Percentiles rank a stretch among this genome's conserved stretches.
Conservation (phyloP, 2,888 invertebrate species). For the Habroteleia sp. region DNA sequence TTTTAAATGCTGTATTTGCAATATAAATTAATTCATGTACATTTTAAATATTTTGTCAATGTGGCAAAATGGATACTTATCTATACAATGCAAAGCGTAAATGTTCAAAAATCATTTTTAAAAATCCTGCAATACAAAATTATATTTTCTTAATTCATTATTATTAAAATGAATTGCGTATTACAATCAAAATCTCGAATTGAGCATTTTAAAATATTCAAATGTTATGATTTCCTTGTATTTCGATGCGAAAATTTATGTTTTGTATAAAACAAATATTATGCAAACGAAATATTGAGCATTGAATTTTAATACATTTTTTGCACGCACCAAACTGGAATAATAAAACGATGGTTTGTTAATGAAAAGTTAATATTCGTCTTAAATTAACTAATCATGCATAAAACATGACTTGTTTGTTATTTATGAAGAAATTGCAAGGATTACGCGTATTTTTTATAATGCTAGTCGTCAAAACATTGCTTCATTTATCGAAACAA, state of each 20-base stretch:
- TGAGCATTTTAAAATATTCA: background rate
- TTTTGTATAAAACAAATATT: constrained; percentile 51
- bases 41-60: no score
- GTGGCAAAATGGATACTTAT: no score
- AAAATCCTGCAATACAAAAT: no score
- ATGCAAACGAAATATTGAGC: constrained; percentile 39
- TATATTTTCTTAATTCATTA: no score
- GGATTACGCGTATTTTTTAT: constrained; percentile 3
- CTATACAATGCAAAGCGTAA: no score
- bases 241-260: constrained; percentile 34
- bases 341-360: constrained; percentile 52
- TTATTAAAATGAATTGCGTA: no score
- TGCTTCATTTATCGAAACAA: background rate
- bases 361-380: constrained; percentile 52
- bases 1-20: no score
- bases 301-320: constrained; percentile 47
- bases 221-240: constrained; percentile 1
- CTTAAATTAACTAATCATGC: constrained; percentile 53
- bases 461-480: background rate
- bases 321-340: constrained; percentile 46
- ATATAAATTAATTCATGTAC: no score
- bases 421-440: constrained; percentile 44
- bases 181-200: background rate
- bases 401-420: constrained; percentile 48
- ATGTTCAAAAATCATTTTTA: no score